Evolutionary conservation across 1,140 invertebrate species (phyloP), one percentile per base, ranked within the genome.

Genomic region (Dendroctonus ponderosae): DNA sequence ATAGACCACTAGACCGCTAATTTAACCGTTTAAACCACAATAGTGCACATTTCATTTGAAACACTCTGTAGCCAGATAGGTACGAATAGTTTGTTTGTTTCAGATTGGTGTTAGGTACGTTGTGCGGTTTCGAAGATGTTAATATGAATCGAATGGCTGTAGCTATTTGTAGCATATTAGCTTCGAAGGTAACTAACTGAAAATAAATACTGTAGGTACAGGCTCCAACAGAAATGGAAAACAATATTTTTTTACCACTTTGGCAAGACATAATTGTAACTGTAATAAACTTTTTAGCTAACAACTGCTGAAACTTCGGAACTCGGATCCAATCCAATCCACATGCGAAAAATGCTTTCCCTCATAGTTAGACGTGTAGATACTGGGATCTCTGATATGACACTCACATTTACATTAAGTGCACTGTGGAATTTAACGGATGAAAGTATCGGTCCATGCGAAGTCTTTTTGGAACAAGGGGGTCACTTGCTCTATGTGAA

Each of bases 341-440:
- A 91, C 72, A 91, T 93, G 89, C 81, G 82, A 14, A 91, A 91
- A 78, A 77, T 93, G 41, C 75, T 93, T 15, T 76, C 82, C 6
- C 87, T 92, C 77, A 88, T 92, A 0, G 80, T 84, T 59, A 81
- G 82, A 26, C 87, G 90, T 72, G 83, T 88, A 26, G 82, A 87
- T 38, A 77, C 81, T 39, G 78, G 79, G 69, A 79, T 79, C 11
- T 83, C 87, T 5, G 90, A 92, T 72, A 90, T 91, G 39, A 91
- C 90, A 3, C 83, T 92, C 75, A 91, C 91, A 75, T 92, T 92
- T 74, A 91, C 91, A 11, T 79, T 93, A 3, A 91, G 88, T 73
- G 90, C 90, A 39, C 78, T 93, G 5, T 93, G 91, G 91, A 93
- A 93, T 80, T 79, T 93, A 15, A 93, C 91, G 43, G 89, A 90